Percentiles rank a stretch among this genome's conserved stretches.
Evolutionary conservation across 2,797 vertebrate species (phyloP).

Genomic region (Lithobates sylvaticus): DNA sequence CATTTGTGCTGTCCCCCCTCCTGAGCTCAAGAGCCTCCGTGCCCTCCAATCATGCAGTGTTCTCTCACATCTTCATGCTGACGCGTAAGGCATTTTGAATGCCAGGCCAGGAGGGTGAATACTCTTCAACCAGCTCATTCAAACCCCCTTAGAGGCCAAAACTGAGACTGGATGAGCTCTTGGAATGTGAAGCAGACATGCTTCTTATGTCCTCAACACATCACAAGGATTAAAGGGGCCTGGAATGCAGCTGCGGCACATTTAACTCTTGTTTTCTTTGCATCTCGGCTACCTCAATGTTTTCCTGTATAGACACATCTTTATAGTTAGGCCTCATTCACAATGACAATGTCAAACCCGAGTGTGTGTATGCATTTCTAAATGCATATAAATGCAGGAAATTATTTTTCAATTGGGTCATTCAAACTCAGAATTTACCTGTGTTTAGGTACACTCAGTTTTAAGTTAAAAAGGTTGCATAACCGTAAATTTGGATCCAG

Average conservation of each 20-base stretch:
- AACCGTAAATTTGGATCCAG: no score
- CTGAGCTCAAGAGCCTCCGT: constrained; percentile 34
- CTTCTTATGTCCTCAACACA: constrained; percentile 48
- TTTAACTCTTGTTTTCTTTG: constrained; percentile 55
- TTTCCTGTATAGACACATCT: background rate
- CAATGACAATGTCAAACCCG: no score
- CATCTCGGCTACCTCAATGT: background rate
- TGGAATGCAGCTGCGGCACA: constrained; percentile 65
- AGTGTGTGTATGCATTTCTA: no score
- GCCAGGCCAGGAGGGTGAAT: constrained; percentile 32
- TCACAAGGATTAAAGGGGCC: constrained; percentile 66
- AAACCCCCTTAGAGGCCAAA: constrained; percentile 56
- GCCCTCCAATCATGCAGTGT: background rate
- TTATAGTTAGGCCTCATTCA: no score
- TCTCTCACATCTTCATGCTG: constrained; percentile 17
- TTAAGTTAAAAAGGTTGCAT: no score
- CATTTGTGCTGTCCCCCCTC: fast-evolving
- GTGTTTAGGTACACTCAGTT: no score
- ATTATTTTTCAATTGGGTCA: no score
- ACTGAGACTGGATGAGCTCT: constrained; percentile 35
- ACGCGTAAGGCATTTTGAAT: fast-evolving
- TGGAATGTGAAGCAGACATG: constrained; percentile 34
- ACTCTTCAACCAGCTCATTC: constrained; percentile 43
- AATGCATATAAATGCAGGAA: no score
- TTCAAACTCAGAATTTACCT: no score